Base-by-base conservation (phyloP, 2,797 vertebrate genomes). In the Melanotaenia boesemani region DNA sequence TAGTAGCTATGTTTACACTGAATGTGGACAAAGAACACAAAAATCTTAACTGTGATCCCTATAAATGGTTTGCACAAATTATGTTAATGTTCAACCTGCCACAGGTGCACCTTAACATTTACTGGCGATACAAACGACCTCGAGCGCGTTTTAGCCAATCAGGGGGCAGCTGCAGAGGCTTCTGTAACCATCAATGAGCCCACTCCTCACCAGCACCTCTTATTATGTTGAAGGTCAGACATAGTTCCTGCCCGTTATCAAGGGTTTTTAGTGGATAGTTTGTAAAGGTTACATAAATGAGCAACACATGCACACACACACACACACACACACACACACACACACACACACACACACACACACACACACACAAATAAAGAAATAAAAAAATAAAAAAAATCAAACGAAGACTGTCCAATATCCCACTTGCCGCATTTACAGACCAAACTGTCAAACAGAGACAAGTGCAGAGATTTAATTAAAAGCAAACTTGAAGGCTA, bases 61-160 rank as follows among this genome's bases (percentile, higher is more conserved):
- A 18, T 18, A 28, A 26, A 56, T 41, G 6, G 11, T 28, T 12
- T 50, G 28, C 10, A 13, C 44, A 12, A n/a, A 28, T 22, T 50
- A 18, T 34, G 6, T 46, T 20, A 46, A 6, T 26, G 4, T 18
- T 30, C 15, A 56, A 6, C 26, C 24, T 69, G 81, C 82, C 77
- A 88, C 91, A 92, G 87, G 89, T 92, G 91, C 63, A 78, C 8
- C 1, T 46, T 46, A n/a, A 48, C 73, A 9, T 76, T 76, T 63
- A 77, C 56, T 66, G 61, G 67, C 18, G 16, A 22, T 50, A 62
- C 76, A 79, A 81, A 70, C 18, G 28, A 62, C 80, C 77, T 52
- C 30, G 20, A 72, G 74, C 44, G 36, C 56, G 11, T 48, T 63
- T 65, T 41, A 64, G 77, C 83, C 84, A 81, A 78, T 77, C 70